A percentile compares a stretch with the other conserved stretches of the same genome.
Conservation (phyloP, 2,113 vertebrate species). For the Dicaeum eximium region DNA sequence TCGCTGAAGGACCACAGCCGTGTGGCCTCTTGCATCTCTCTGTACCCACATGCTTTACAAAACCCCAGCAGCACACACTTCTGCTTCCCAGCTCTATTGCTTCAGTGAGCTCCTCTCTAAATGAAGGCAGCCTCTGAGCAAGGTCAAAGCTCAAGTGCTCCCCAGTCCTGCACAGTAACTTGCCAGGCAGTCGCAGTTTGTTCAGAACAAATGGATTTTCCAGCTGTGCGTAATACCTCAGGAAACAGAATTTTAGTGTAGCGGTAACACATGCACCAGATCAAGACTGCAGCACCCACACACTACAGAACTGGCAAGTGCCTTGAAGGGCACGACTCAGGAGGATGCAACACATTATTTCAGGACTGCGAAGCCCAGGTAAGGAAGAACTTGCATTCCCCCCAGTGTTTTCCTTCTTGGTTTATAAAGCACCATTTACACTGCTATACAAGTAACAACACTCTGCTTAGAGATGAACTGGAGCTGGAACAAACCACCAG, state of each 20-base stretch:
- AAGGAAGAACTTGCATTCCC: not conserved
- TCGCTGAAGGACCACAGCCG: not conserved
- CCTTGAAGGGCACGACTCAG: not conserved
- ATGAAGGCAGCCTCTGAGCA: not conserved
- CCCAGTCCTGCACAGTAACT: not conserved
- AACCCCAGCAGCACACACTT: not conserved
- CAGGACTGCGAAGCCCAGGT: not conserved
- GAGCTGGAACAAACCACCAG: not conserved
- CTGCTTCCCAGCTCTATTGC: not conserved
- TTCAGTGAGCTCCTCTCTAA: not conserved
- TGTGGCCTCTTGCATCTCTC: not conserved
- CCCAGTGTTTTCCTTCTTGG: not conserved
- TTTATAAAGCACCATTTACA: not conserved
- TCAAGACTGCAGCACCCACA: not conserved
- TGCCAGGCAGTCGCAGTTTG: not conserved
- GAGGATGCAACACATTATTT: not conserved
- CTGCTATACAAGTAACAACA: fast-evolving
- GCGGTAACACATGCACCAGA: not conserved
- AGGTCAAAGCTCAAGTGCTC: not conserved
- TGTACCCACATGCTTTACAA: not conserved
- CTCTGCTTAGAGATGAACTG: not conserved
- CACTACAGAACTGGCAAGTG: fast-evolving
- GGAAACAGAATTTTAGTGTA: not conserved
- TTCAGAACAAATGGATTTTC: not conserved
- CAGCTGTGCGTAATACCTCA: not conserved